A percentile compares a stretch with the other conserved stretches of the same genome.
phyloP scores from a whole-genome alignment of 2,797 vertebrate genomes.

The Coluber constrictor region DNA sequence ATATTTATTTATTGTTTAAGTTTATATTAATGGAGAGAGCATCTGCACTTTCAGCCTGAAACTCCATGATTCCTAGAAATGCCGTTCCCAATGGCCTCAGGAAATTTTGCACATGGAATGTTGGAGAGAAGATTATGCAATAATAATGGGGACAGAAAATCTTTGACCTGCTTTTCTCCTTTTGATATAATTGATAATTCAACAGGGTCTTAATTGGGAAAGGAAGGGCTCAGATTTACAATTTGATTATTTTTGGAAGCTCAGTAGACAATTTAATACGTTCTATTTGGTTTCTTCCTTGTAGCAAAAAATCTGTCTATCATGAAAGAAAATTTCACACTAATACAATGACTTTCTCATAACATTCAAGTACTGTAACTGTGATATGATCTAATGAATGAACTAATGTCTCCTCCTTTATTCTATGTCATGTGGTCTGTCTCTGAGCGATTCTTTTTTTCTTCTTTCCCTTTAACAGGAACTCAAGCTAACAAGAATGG shows the following conservation, averaged over 20 bases:
- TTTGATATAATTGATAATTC: background rate
- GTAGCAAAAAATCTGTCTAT: background rate
- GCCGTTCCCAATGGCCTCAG: background rate
- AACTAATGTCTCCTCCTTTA: background rate
- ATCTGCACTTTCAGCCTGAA: background rate
- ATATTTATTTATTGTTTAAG: background rate
- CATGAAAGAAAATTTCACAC: background rate
- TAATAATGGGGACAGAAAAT: background rate
- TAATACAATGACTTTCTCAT: background rate
- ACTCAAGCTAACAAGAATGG: conserved; percentile 70
- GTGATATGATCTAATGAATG: background rate
- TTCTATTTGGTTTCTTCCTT: background rate
- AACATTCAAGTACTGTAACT: background rate
- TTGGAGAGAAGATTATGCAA: background rate
- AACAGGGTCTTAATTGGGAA: background rate
- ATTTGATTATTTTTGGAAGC: background rate
- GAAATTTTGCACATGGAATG: background rate
- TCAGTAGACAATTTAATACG: background rate
- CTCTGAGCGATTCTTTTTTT: background rate
- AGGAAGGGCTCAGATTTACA: background rate
- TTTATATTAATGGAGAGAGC: background rate
- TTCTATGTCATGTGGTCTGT: background rate
- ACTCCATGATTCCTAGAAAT: background rate
- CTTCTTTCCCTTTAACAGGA: conserved; percentile 29
- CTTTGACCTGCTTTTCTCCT: background rate